These are phyloP conservation scores for Pterois miles DNA, from an alignment of 2,797 vertebrate species.

Conservation along the genomic window DNA sequence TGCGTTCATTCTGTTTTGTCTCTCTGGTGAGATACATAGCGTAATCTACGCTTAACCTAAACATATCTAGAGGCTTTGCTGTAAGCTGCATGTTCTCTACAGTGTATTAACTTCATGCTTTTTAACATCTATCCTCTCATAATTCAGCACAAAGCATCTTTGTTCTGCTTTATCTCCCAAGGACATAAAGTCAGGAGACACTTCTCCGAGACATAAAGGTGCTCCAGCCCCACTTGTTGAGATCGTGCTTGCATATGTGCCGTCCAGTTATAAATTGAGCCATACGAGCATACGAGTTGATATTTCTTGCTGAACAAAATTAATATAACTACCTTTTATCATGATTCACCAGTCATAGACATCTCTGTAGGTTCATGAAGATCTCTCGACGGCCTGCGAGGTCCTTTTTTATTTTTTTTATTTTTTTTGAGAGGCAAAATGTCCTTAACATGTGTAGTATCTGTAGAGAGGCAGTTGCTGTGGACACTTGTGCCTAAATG, in stretches of 20 bases:
- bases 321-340: slow-evolving; percentile 26
- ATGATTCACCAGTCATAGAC: slow-evolving; percentile 39
- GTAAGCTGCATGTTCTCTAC: slow-evolving; percentile 12
- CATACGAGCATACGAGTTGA: not conserved
- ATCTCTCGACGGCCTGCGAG: slow-evolving; percentile 60
- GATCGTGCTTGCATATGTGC: not conserved
- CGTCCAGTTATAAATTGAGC: not conserved
- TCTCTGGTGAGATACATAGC: slow-evolving; percentile 27
- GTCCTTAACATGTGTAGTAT: slow-evolving; percentile 72
- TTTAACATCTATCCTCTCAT: slow-evolving; percentile 34
- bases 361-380: slow-evolving; percentile 67
- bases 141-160: slow-evolving; percentile 56
- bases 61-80: slow-evolving; percentile 38
- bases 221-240: slow-evolving; percentile 12
- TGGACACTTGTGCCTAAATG: slow-evolving; percentile 80
- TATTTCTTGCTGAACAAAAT: slow-evolving; percentile 23
- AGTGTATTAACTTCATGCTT: slow-evolving; percentile 10
- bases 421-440: slow-evolving; percentile 61
- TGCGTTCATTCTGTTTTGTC: slow-evolving; percentile 9
- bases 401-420: slow-evolving; percentile 45
- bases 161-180: slow-evolving; percentile 64
- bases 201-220: slow-evolving; percentile 37
- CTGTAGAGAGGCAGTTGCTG: slow-evolving; percentile 77
- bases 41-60: slow-evolving; percentile 23
- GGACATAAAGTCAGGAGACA: slow-evolving; percentile 56